Evolutionary conservation across 2,113 vertebrate genomes (phyloP).

Genomic region (Mionectes macconnelli): DNA sequence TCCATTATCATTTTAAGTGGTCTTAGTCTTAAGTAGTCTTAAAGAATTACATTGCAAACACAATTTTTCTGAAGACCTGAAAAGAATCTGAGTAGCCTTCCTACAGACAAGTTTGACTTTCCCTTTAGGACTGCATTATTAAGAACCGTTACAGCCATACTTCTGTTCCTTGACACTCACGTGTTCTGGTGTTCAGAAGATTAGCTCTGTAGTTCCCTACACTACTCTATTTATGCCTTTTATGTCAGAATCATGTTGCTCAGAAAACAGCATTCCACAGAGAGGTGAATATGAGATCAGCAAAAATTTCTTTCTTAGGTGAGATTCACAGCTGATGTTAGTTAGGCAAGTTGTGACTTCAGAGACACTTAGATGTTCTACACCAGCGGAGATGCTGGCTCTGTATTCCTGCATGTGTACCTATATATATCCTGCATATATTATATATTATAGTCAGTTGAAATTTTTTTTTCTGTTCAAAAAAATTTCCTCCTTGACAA

Average conservation of each 20-base stretch:
- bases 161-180: not conserved
- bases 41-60: not conserved
- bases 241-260: not conserved
- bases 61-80: not conserved
- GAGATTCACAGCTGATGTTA: slow-evolving; percentile 54
- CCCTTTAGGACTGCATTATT: not conserved
- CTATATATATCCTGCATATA: slow-evolving; percentile 65
- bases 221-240: slow-evolving; percentile 1
- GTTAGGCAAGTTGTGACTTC: slow-evolving; percentile 43
- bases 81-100: not conserved
- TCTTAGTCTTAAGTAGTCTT: not conserved
- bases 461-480: not conserved
- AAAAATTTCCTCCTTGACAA: slow-evolving; percentile 10
- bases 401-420: slow-evolving; percentile 62
- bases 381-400: slow-evolving; percentile 26
- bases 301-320: not conserved
- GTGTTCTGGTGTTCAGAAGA: not conserved
- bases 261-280: not conserved
- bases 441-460: slow-evolving; percentile 38
- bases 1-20: not conserved
- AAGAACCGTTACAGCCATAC: not conserved
- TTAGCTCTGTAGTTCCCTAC: not conserved
- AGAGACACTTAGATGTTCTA: slow-evolving; percentile 27
- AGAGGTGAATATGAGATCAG: slow-evolving; percentile 7
- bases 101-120: not conserved